phyloP scores from a whole-genome alignment of 1,140 invertebrate species.

The Papilio aristodemus region DNA sequence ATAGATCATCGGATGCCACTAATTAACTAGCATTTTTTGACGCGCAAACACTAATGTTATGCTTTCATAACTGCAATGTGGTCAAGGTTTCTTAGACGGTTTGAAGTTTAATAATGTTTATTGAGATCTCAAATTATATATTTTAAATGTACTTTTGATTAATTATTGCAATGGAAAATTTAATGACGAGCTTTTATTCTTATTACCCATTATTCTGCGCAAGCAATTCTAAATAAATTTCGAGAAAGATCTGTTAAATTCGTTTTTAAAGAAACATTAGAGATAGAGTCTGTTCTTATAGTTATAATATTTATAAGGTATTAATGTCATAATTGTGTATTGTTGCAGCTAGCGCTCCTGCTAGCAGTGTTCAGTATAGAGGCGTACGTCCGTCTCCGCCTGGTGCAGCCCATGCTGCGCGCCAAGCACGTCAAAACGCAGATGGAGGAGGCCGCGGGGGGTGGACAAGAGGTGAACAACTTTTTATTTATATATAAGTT shows the following conservation, averaged over 20 bases:
- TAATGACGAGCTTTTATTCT: not conserved
- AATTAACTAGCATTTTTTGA: not conserved
- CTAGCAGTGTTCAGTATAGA: conserved; percentile 86
- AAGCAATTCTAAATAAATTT: not conserved
- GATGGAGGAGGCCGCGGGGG: conserved; percentile 85
- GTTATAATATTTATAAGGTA: not conserved
- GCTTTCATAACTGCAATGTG: not conserved
- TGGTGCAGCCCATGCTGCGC: conserved; percentile 84
- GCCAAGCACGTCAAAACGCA: conserved; percentile 85
- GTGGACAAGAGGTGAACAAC: conserved; percentile 82
- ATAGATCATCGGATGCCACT: not conserved
- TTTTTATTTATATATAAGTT: too few species aligned
- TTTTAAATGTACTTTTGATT: conserved; percentile 22
- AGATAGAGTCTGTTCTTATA: too few species aligned
- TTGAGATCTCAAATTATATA: not conserved
- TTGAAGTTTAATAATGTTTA: conserved; percentile 10
- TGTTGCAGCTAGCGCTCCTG: conserved; percentile 83
- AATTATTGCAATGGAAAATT: conserved; percentile 14
- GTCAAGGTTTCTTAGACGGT: conserved; percentile 1
- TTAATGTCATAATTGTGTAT: conserved; percentile 21
- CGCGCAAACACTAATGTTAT: not conserved
- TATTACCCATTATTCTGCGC: conserved; percentile 13
- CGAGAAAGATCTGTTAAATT: too few species aligned
- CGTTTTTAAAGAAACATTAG: too few species aligned
- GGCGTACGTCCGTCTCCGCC: conserved; percentile 84